Evolutionary conservation across 2,797 vertebrate species (phyloP).

Genomic region (Rachycentron canadum): DNA sequence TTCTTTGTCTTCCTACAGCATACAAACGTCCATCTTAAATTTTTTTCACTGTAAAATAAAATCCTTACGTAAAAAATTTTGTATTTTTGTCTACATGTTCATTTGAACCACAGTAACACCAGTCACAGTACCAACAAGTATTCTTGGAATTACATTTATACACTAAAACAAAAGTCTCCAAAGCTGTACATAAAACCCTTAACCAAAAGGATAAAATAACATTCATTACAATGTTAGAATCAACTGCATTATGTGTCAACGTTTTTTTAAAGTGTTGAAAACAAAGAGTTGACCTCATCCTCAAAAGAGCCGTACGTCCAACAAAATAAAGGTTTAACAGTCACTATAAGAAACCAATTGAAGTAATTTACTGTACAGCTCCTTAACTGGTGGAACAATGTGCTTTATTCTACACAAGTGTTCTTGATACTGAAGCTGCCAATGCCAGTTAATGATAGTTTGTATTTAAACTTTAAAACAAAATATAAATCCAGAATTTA

Average conservation of each 20-base stretch:
- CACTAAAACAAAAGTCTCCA: slow-evolving; percentile 53
- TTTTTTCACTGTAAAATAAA: slow-evolving; percentile 77
- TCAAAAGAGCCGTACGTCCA: neutral
- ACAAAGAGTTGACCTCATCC: slow-evolving; percentile 4
- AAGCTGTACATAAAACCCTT: slow-evolving; percentile 51
- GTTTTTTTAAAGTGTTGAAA: slow-evolving; percentile 23
- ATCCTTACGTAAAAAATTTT: slow-evolving; percentile 74
- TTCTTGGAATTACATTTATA: slow-evolving; percentile 64
- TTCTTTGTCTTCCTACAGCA: slow-evolving; percentile 58
- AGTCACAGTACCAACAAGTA: slow-evolving; percentile 64
- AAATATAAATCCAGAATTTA: neutral
- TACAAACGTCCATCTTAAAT: slow-evolving; percentile 65
- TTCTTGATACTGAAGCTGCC: slow-evolving; percentile 38
- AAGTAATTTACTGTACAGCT: slow-evolving; percentile 14
- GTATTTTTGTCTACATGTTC: slow-evolving; percentile 54
- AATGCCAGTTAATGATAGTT: neutral
- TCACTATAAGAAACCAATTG: slow-evolving; percentile 12
- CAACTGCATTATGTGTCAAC: slow-evolving; percentile 30
- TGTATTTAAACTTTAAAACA: slow-evolving; percentile 20
- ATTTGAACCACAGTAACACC: slow-evolving; percentile 61
- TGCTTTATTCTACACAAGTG: slow-evolving; percentile 29
- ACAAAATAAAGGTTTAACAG: slow-evolving; percentile 11
- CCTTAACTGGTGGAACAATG: slow-evolving; percentile 23
- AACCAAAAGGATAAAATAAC: slow-evolving; percentile 15
- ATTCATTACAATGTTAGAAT: slow-evolving; percentile 35